Percentiles rank a stretch among this genome's conserved stretches.
Evolutionary conservation across 2,113 vertebrate genomes (phyloP).

Genomic region (Callopanchax toddi): DNA sequence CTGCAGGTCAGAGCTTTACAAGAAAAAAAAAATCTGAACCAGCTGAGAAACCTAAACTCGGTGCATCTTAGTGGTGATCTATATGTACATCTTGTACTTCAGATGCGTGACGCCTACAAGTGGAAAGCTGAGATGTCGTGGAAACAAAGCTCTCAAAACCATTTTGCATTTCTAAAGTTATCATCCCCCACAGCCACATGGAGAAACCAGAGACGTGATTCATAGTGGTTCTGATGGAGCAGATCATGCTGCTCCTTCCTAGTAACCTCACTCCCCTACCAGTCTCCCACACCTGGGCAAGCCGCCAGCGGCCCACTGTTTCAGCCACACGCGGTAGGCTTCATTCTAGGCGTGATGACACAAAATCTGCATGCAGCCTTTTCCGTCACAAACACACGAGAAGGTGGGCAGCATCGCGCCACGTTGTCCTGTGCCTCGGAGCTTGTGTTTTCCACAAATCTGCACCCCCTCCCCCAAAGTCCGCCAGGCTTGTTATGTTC

Average conservation of each 20-base stretch:
- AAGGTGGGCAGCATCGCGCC: conserved; percentile 56
- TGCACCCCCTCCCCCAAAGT: neutral
- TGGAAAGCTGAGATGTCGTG: conserved; percentile 26
- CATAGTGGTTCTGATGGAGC: conserved; percentile 41
- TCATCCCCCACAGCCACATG: conserved; percentile 62
- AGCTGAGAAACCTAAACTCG: too few relatives aligned
- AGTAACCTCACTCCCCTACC: conserved; percentile 59
- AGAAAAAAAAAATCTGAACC: too few relatives aligned
- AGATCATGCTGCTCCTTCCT: conserved; percentile 59
- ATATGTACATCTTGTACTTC: conserved; percentile 32
- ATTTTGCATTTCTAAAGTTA: conserved; percentile 27
- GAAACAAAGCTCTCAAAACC: conserved; percentile 27
- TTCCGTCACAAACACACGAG: conserved; percentile 56
- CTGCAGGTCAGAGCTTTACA: too few relatives aligned
- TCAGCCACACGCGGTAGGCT: conserved; percentile 61
- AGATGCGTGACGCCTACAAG: conserved; percentile 47
- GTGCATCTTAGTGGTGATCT: neutral
- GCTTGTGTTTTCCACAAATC: conserved; percentile 21
- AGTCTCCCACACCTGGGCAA: conserved; percentile 64
- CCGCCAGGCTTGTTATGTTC: conserved; percentile 16
- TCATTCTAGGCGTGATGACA: conserved; percentile 65
- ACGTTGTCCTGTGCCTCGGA: conserved; percentile 23
- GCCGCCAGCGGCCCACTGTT: conserved; percentile 69
- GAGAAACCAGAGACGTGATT: conserved; percentile 56
- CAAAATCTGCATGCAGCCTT: conserved; percentile 56